Evolutionary conservation across 2,888 invertebrate genomes (phyloP), one percentile per base, ranked within the genome.

Genomic region (Zelleria hepariella): DNA sequence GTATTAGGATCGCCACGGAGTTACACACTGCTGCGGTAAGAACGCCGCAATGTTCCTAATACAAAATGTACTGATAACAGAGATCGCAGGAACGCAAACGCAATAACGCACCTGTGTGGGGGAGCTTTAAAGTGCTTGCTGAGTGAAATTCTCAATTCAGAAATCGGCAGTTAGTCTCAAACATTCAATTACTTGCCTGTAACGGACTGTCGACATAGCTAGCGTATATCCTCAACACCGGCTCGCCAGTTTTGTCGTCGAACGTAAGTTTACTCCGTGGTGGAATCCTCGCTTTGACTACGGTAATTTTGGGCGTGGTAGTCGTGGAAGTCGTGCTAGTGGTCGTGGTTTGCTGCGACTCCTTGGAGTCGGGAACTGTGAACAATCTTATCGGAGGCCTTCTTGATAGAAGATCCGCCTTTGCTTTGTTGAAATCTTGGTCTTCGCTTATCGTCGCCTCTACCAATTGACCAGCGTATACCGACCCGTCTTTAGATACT

Each of bases 161-260:
- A n/a, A n/a, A n/a, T n/a, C n/a, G n/a, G n/a, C n/a, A n/a, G 23
- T 23, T 3, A 15, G 1, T 15, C 15, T 24, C 21, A 2, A 21
- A 23, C 15, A 52, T 52, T 52, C 15, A 48, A 52, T 21, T 23
- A 24, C 61, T 69, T 71, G 87, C 87, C 78, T 83, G 84, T 32
- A 71, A 59, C 6, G 80, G 77, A 62, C 65, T 79, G 60, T 86
- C 82, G 47, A 80, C 68, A 60, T 87, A 88, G 66, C 85, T 88
- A 0, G 88, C 91, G 65, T 90, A 91, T 70, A 92, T 91, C 66
- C 90, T 85, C 65, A 91, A 75, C 24, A 90, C 83, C 5, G 90
- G 87, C 63, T 87, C 86, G 5, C 86, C 87, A 48, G 85, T 85
- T 60, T 82, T 81, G 59, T 84, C 82, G 61, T 87, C 88, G 65